Evolutionary conservation across 2,797 vertebrate genomes (phyloP).

Genomic region (Cossypha dichroa): DNA sequence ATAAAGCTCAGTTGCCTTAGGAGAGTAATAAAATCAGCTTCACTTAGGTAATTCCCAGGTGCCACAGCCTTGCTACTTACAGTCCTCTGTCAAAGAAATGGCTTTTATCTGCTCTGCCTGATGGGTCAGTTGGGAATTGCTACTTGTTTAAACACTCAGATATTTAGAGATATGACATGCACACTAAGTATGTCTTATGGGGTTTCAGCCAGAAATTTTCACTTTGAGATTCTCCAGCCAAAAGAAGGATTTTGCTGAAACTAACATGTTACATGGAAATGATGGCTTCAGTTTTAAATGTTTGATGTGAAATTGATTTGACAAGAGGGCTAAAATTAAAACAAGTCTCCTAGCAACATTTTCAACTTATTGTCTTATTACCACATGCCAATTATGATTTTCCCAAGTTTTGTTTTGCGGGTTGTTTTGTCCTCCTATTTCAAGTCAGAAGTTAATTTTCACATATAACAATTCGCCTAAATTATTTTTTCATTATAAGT

Average conservation of each 20-base stretch:
- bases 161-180: neutral
- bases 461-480: neutral
- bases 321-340: neutral
- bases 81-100: neutral
- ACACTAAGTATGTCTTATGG: neutral
- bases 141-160: constrained; percentile 11
- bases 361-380: neutral
- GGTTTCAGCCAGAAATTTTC: neutral
- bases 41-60: neutral
- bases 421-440: neutral
- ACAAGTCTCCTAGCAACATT: neutral
- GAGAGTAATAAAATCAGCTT: constrained; percentile 4
- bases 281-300: neutral
- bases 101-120: neutral
- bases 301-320: neutral
- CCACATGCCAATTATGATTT: neutral
- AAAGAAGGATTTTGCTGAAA: neutral
- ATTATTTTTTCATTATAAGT: neutral
- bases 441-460: neutral
- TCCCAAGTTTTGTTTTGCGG: neutral
- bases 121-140: neutral
- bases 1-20: neutral
- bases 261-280: neutral
- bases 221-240: neutral
- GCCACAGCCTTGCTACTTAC: neutral